Evolutionary conservation across 2,888 invertebrate genomes (phyloP), one percentile per base, ranked within the genome.

Genomic region (Muscina levida): DNA sequence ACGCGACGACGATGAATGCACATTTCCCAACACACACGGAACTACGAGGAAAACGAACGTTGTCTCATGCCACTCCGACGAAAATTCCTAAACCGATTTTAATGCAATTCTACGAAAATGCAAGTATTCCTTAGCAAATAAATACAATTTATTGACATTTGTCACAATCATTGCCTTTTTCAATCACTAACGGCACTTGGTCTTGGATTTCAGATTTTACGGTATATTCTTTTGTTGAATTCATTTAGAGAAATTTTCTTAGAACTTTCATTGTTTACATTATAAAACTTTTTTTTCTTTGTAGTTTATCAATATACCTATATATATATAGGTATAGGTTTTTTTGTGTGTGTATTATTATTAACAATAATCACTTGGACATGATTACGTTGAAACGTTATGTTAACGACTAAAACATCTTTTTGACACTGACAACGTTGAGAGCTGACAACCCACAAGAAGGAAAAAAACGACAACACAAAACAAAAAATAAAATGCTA

Each of bases 391-490:
- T 87, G 86, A 87, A 88, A 86, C 88, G 87, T 88, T 87, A 88
- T 88, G 88, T 88, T 87, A 88, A 88, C 90, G 88, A 90, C 90
- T 89, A 88, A 90, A 89, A 88, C 87, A 89, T 89, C 88, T 89
- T 89, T 89, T 89, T 90, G 90, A 89, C 90, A 89, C 89, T 89
- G 89, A 90, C 89, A 89, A 86, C 86, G 86, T 87, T 85, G 86
- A 87, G 88, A 89, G 88, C 87, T 87, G 88, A 87, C 87, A 87
- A 68, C 67, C 62, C 68, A 74, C 72, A 81, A 81, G 77, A 76
- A n/a, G 75, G 57, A 56, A 56, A 24, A 46, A 51, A 46, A 22
- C 19, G 13, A 67, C 15, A 42, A 72, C 26, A 70, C 4, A 75
- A 17, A 26, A 77, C 46, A 67, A 51, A 72, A 62, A 62, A 56